Percentiles rank a stretch among this genome's conserved stretches.
Conservation (phyloP, 2,113 vertebrate genomes). For the Pachycephala philippinensis region DNA sequence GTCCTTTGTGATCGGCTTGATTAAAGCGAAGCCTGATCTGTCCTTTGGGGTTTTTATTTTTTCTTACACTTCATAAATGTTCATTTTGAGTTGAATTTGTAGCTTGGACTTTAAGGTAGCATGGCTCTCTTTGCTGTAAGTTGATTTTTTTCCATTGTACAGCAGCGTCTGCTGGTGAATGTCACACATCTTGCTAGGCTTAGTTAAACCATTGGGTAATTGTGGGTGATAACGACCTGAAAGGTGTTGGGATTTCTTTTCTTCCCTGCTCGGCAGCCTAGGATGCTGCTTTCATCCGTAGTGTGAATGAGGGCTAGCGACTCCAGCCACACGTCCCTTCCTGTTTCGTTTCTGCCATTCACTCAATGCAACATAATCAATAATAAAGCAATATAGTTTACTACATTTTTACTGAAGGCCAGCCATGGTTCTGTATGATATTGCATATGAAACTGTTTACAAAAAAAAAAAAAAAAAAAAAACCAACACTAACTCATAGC, state of each 20-base stretch:
- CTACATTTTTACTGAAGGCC: slow-evolving; percentile 78
- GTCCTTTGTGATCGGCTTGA: slow-evolving; percentile 41
- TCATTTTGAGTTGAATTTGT: slow-evolving; percentile 81
- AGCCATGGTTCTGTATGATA: slow-evolving; percentile 81
- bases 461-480: slow-evolving; percentile 57
- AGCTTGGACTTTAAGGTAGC: slow-evolving; percentile 99
- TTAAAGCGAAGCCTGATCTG: slow-evolving; percentile 68
- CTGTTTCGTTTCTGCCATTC: slow-evolving; percentile 69
- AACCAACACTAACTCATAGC: slow-evolving; percentile 74
- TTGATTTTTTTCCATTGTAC: slow-evolving; percentile 79
- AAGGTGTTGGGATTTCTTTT: slow-evolving; percentile 82
- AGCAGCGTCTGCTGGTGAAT: slow-evolving; percentile 89
- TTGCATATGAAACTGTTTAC: slow-evolving; percentile 82
- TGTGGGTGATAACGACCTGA: slow-evolving; percentile 89
- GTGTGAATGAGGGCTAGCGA: slow-evolving; percentile 78
- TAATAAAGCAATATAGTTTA: slow-evolving; percentile 83
- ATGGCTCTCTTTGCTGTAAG: slow-evolving; percentile 91
- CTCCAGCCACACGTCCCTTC: slow-evolving; percentile 71
- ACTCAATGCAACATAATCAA: slow-evolving; percentile 74
- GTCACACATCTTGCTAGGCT: slow-evolving; percentile 90
- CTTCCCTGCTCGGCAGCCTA: slow-evolving; percentile 40
- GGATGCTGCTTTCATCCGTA: slow-evolving; percentile 62
- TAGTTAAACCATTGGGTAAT: slow-evolving; percentile 85
- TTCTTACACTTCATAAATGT: slow-evolving; percentile 64
- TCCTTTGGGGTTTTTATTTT: slow-evolving; percentile 52